Percentiles rank a stretch among this genome's conserved stretches.
These are phyloP conservation scores for Hyposoter dolosus DNA, from an alignment of 2,888 invertebrate species.

Conservation along the genomic window DNA sequence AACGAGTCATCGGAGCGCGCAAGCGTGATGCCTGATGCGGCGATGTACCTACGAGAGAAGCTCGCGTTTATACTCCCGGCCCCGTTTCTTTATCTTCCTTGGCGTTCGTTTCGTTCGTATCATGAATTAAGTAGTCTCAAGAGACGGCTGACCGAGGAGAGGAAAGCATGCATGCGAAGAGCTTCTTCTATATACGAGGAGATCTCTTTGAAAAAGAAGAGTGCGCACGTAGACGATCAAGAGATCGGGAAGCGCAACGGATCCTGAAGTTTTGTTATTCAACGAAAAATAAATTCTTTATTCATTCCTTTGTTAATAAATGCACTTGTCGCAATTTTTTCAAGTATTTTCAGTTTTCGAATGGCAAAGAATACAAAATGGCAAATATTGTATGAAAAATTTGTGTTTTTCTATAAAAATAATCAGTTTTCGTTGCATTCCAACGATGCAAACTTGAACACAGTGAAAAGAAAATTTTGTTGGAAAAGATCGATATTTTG, in stretches of 20 bases:
- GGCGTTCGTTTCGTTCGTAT: slow-evolving; percentile 47
- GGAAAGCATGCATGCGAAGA: slow-evolving; percentile 19
- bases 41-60: slow-evolving; percentile 44
- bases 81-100: slow-evolving; percentile 47
- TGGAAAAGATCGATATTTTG: too few species aligned
- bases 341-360: too few species aligned
- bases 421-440: too few species aligned
- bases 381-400: too few species aligned
- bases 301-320: too few species aligned
- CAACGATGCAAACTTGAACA: too few species aligned
- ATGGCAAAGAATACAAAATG: too few species aligned
- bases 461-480: too few species aligned
- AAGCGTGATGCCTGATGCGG: slow-evolving; percentile 49
- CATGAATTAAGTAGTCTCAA: slow-evolving; percentile 61
- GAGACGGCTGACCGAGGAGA: slow-evolving; percentile 40
- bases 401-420: too few species aligned
- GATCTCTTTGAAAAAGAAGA: slow-evolving; percentile 29
- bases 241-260: slow-evolving; percentile 12
- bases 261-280: too few species aligned
- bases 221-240: slow-evolving; percentile 14
- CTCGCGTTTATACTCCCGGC: slow-evolving; percentile 38
- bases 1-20: slow-evolving; percentile 52
- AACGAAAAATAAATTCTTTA: too few species aligned
- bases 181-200: neutral
- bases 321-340: too few species aligned